phyloP scores from a whole-genome alignment of 2,113 vertebrate genomes.

The Seriola rivoliana region DNA sequence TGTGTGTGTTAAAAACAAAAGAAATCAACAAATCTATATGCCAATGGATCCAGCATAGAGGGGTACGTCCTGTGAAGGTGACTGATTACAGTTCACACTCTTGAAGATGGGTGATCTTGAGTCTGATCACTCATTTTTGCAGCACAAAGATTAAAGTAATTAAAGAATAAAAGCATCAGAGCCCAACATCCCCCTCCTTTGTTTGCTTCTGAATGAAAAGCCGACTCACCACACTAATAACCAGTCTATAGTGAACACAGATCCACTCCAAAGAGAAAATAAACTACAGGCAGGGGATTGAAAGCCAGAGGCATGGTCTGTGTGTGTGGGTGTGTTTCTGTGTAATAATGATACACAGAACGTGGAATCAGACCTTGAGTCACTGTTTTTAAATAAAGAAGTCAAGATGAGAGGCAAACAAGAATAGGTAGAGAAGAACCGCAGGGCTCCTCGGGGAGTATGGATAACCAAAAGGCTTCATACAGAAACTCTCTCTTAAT shows the following conservation, averaged over 20 bases:
- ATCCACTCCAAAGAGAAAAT: conserved; percentile 42
- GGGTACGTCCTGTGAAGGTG: conserved; percentile 1
- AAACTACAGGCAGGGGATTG: conserved; percentile 42
- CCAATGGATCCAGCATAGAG: background rate
- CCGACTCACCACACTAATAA: conserved; percentile 65
- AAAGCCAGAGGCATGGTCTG: conserved; percentile 43
- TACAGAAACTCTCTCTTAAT: conserved; percentile 23
- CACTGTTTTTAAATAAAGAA: conserved; percentile 53
- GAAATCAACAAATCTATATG: background rate
- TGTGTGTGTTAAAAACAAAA: conserved; percentile 3
- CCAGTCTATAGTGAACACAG: conserved; percentile 39
- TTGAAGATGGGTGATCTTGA: conserved; percentile 16
- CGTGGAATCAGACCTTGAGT: conserved; percentile 50
- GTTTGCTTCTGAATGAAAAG: conserved; percentile 46
- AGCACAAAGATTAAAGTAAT: conserved; percentile 42
- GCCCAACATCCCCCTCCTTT: conserved; percentile 12
- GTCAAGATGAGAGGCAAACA: conserved; percentile 40
- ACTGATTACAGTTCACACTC: conserved; percentile 7
- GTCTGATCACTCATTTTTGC: conserved; percentile 25
- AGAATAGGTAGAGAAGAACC: conserved; percentile 32
- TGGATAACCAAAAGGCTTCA: conserved; percentile 22
- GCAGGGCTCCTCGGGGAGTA: conserved; percentile 5
- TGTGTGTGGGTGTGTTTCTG: conserved; percentile 27
- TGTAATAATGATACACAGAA: conserved; percentile 55
- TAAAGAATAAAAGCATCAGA: conserved; percentile 40